Evolutionary conservation across 2,797 vertebrate genomes (phyloP).

Genomic region (Crenuchus spilurus): DNA sequence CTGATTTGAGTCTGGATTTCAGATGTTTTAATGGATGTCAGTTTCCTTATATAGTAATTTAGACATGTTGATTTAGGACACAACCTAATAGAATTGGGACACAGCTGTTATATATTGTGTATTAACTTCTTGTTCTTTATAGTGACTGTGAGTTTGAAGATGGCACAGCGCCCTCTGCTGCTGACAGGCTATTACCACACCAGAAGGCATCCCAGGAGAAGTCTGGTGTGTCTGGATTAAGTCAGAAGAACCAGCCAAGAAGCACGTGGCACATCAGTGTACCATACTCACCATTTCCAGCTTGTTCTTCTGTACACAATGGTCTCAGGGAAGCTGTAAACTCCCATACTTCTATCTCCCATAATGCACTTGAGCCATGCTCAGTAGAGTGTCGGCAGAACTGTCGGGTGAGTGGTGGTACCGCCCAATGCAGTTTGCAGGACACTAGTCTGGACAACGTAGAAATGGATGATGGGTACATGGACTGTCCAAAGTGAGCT

Average conservation of each 20-base stretch:
- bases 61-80: too few species aligned
- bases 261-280: background rate
- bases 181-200: background rate
- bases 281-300: slow-evolving; percentile 5
- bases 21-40: too few species aligned
- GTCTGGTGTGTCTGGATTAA: background rate
- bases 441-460: background rate
- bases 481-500: slow-evolving; percentile 5
- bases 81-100: too few species aligned
- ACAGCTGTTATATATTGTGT: background rate
- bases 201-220: background rate
- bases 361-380: slow-evolving; percentile 10
- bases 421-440: background rate
- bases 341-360: background rate
- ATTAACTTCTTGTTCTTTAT: background rate
- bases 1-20: too few species aligned
- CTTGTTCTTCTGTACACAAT: background rate
- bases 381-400: slow-evolving; percentile 33
- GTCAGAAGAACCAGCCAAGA: background rate
- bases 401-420: background rate
- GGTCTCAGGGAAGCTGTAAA: background rate
- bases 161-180: background rate
- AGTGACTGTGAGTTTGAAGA: slow-evolving; percentile 13
- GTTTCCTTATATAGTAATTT: too few species aligned
- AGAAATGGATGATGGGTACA: slow-evolving; percentile 24